These are phyloP conservation scores for Erannis defoliaria DNA, from an alignment of 2,888 invertebrate genomes.

Conservation along the genomic window DNA sequence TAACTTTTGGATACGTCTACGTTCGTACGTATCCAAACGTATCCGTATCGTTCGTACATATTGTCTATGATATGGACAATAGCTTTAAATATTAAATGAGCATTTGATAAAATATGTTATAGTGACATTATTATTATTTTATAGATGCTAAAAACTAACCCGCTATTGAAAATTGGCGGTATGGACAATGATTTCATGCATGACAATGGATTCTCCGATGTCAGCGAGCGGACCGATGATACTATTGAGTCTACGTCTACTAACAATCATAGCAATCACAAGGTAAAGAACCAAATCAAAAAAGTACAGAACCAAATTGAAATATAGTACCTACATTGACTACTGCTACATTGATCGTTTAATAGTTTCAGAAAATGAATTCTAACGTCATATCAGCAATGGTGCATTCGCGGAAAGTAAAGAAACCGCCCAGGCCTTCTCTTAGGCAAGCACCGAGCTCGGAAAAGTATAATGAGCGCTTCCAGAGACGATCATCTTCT, in stretches of 20 bases:
- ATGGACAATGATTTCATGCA: constrained; percentile 67
- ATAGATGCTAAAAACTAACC: constrained; percentile 79
- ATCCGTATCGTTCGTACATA: too few relatives aligned
- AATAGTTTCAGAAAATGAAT: constrained; percentile 74
- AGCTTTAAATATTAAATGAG: too few relatives aligned
- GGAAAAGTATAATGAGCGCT: constrained; percentile 65
- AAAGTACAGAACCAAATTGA: not conserved
- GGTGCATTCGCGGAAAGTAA: constrained; percentile 72
- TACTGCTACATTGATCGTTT: not conserved
- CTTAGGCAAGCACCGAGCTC: constrained; percentile 63
- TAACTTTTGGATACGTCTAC: too few relatives aligned
- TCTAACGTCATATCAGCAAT: constrained; percentile 76
- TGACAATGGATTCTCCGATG: constrained; percentile 74
- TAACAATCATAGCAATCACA: constrained; percentile 45
- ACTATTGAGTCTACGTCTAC: constrained; percentile 69
- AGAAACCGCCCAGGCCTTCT: constrained; percentile 70
- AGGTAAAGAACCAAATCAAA: constrained; percentile 9
- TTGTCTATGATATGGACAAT: not conserved
- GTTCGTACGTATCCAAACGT: too few relatives aligned
- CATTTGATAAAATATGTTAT: constrained; percentile 1
- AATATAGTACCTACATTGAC: not conserved
- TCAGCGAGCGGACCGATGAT: constrained; percentile 74
- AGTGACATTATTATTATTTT: constrained; percentile 44
- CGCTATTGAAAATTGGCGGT: constrained; percentile 70
- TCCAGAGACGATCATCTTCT: constrained; percentile 74